These are phyloP conservation scores for Manacus vitellinus DNA, from an alignment of 2,113 vertebrate genomes.

Conservation along the genomic window DNA sequence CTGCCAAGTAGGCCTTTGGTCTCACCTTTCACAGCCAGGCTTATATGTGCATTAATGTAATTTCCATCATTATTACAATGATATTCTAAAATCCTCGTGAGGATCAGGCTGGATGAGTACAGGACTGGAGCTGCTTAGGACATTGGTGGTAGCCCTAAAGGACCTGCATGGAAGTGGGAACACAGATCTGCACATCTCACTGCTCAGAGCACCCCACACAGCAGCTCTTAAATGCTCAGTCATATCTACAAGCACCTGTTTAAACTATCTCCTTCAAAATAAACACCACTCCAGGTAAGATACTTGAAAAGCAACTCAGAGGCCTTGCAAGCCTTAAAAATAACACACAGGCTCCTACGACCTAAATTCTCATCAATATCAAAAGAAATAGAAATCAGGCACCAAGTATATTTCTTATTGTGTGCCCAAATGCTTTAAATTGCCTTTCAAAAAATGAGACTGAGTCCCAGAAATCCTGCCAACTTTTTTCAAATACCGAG, in stretches of 20 bases:
- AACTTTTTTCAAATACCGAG: neutral
- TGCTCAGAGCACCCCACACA: neutral
- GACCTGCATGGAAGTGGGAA: neutral
- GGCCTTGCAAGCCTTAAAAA: neutral
- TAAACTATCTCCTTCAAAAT: neutral
- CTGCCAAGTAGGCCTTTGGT: neutral
- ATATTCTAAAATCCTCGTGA: neutral
- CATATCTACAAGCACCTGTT: neutral
- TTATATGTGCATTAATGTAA: neutral
- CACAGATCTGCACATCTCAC: neutral
- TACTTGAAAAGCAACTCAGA: neutral
- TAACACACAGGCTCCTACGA: neutral
- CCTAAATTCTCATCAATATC: neutral
- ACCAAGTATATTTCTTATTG: neutral
- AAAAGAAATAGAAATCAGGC: neutral
- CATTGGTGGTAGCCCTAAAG: neutral
- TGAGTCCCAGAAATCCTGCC: neutral
- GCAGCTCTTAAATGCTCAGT: neutral
- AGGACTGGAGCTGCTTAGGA: neutral
- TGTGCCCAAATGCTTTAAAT: neutral
- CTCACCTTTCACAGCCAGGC: neutral
- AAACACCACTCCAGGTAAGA: neutral
- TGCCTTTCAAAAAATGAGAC: neutral
- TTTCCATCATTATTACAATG: neutral
- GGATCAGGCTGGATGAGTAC: neutral